Base-by-base conservation (phyloP, 2,113 vertebrate species). In the Pedionomus torquatus region DNA sequence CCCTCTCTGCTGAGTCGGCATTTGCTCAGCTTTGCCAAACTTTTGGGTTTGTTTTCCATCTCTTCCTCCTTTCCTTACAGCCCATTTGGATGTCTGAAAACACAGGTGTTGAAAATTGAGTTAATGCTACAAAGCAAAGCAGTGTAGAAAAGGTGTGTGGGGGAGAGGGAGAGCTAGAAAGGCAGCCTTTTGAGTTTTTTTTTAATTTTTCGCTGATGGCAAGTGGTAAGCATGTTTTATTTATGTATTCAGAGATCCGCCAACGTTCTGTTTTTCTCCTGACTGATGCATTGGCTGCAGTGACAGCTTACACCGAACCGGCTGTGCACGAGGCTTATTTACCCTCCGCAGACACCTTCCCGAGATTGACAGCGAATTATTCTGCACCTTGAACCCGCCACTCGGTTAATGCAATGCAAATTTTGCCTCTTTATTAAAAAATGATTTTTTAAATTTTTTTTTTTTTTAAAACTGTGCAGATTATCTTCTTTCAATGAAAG, bases 221-320 rank as follows among this genome's bases (percentile, higher is more conserved):
- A 92, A 97, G 95, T 87, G 83, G 90, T 90, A 64, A 95, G 87
- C 87, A 96, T 97, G 89, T 97, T 97, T 97, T 97, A 97, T 97
- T 97, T 96, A 97, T 97, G 95, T 78, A 78, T 70, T 90, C 91
- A 30, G 83, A 90, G 95, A 94, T 83, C 60, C 3, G 6, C 92
- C 87, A 93, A 64, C 31, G 6, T 82, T 81, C 5, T 60, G 89
- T 89, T 95, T 95, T 88, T 11, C 79, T 83, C 66, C 93, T 94
- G 93, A 95, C 95, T 96, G 93, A 95, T 90, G 92, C 95, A 76
- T 79, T 70, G 96, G 91, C 91, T 96, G 80, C 85, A 84, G 11
- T 87, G 95, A 96, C 95, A 97, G 91, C 71, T 94, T 92, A 84
- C 85, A 90, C 85, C 0, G 3, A 89, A 43, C 72, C 0, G 90